Conservation (phyloP, 2,888 invertebrate species). For the Vanessa cardui region DNA sequence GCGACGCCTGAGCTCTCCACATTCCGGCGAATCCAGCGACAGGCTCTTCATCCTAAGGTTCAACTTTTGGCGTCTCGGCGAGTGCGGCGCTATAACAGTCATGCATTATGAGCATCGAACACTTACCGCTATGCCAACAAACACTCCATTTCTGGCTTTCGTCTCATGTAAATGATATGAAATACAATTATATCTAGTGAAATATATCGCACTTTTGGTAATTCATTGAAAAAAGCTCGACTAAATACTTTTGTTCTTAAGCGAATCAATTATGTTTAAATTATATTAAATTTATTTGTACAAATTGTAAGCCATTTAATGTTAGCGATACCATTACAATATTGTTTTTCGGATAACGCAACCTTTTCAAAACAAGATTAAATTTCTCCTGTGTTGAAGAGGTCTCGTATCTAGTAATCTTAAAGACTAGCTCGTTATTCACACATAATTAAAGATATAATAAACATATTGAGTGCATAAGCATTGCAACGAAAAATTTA, state of each 20-base stretch:
- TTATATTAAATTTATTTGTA: slow-evolving; percentile 2
- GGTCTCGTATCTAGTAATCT: slow-evolving; percentile 15
- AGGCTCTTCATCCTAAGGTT: slow-evolving; percentile 99
- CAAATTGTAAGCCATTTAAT: background rate
- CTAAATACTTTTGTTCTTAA: slow-evolving; percentile 19
- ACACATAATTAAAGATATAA: slow-evolving; percentile 29
- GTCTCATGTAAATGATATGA: slow-evolving; percentile 20
- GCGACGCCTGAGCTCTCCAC: slow-evolving; percentile 90
- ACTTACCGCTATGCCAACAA: slow-evolving; percentile 37
- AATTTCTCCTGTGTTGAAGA: slow-evolving; percentile 1
- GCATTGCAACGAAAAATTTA: slow-evolving; percentile 65
- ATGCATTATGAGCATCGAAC: slow-evolving; percentile 63
- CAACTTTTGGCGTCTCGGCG: slow-evolving; percentile 96
- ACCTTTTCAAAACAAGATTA: slow-evolving; percentile 8
- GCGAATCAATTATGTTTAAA: slow-evolving; percentile 15
- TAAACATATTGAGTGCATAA: slow-evolving; percentile 63
- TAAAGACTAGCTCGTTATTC: slow-evolving; percentile 28
- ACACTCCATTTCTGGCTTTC: background rate
- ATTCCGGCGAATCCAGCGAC: slow-evolving; percentile 97
- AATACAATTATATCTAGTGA: slow-evolving; percentile 16
- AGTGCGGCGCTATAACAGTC: slow-evolving; percentile 93
- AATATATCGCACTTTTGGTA: slow-evolving; percentile 10
- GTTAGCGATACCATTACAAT: slow-evolving; percentile 1
- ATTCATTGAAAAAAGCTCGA: slow-evolving; percentile 23
- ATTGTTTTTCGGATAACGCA: background rate